These are phyloP conservation scores for Limonius californicus DNA, from an alignment of 1,140 invertebrate genomes.

Conservation along the genomic window DNA sequence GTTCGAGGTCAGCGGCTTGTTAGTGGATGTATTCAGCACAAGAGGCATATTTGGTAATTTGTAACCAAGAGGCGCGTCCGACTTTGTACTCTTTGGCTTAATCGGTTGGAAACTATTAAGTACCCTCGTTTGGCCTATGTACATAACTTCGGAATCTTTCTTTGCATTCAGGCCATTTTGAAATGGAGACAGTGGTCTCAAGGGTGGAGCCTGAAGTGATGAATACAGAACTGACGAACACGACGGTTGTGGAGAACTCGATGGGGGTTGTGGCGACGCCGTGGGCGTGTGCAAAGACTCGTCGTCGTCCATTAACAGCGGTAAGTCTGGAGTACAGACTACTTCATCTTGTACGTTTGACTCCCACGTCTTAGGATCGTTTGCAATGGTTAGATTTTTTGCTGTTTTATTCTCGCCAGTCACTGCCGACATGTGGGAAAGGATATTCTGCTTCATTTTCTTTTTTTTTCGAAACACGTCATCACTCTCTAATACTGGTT, in stretches of 20 bases:
- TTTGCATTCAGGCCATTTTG: background rate
- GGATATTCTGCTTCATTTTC: background rate
- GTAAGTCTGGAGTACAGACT: conserved; percentile 16
- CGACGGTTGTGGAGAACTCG: background rate
- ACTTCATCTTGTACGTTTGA: conserved; percentile 23
- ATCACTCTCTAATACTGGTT: conserved; percentile 2
- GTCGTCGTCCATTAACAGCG: conserved; percentile 17
- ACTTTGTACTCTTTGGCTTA: background rate
- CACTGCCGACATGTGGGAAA: background rate
- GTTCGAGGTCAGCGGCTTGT: background rate
- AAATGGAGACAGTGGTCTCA: background rate
- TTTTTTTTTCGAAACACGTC: background rate
- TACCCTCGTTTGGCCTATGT: background rate
- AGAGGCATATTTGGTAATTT: background rate
- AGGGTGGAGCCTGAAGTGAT: background rate
- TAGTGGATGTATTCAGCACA: background rate
- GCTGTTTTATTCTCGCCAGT: background rate
- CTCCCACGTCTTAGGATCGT: background rate
- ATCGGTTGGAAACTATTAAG: background rate
- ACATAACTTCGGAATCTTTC: background rate
- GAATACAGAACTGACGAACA: background rate
- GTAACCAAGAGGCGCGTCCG: background rate
- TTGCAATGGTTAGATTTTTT: background rate
- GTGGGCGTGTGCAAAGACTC: background rate
- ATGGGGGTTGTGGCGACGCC: background rate